Percentiles rank a stretch among this genome's conserved stretches.
phyloP scores from a whole-genome alignment of 2,888 invertebrate genomes.

The Neria commutata region DNA sequence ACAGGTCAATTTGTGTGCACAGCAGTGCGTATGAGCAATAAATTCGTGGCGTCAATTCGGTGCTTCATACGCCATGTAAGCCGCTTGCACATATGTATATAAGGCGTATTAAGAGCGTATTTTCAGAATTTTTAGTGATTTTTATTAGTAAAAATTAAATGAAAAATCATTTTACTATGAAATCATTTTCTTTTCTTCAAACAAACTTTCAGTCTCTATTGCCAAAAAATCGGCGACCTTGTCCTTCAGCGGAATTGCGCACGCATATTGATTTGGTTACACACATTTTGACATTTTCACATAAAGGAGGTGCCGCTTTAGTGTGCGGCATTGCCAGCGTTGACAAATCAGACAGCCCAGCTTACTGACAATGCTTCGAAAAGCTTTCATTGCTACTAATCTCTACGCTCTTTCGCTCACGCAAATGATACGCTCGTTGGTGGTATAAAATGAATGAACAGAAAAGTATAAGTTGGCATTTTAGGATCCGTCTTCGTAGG shows the following conservation, averaged over 20 bases:
- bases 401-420: too few relatives aligned
- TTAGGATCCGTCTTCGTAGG: neutral
- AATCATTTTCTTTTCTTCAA: too few relatives aligned
- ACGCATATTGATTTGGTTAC: slow-evolving; percentile 34
- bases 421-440: neutral
- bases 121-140: neutral
- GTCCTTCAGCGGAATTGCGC: slow-evolving; percentile 26
- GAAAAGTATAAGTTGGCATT: neutral
- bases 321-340: neutral
- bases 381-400: too few relatives aligned
- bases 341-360: neutral
- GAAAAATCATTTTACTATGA: too few relatives aligned
- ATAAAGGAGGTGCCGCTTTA: neutral
- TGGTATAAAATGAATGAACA: neutral
- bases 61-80: neutral
- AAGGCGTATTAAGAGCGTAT: neutral
- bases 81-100: neutral
- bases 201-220: neutral
- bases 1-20: slow-evolving; percentile 5
- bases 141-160: too few relatives aligned
- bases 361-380: too few relatives aligned
- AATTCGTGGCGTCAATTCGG: neutral
- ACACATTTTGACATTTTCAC: slow-evolving; percentile 10
- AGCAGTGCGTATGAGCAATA: neutral
- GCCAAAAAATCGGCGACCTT: slow-evolving; percentile 8